phyloP scores from a whole-genome alignment of 2,797 vertebrate species.

The Sus cebifrons region DNA sequence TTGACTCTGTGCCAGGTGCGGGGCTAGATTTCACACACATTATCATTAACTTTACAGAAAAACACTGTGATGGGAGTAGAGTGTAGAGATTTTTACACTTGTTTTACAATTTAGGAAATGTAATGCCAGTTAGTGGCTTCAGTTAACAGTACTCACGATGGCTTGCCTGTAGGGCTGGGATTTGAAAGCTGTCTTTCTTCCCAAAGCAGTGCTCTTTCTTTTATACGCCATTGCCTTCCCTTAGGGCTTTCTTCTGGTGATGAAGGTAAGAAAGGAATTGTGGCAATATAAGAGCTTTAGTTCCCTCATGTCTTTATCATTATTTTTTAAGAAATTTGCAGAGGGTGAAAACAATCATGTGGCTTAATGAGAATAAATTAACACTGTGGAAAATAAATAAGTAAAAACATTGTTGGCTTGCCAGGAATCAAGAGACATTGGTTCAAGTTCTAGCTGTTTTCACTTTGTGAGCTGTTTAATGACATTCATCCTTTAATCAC shows the following conservation, averaged over 20 bases:
- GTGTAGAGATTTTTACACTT: background rate
- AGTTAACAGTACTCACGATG: background rate
- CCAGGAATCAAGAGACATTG: background rate
- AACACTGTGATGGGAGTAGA: background rate
- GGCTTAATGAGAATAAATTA: slow-evolving; percentile 19
- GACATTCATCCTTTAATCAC: background rate
- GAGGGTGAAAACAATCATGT: background rate
- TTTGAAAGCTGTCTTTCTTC: background rate
- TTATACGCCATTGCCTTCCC: background rate
- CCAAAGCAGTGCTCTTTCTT: background rate
- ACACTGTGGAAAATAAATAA: background rate
- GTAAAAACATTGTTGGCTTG: background rate
- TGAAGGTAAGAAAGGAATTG: background rate
- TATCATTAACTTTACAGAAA: slow-evolving; percentile 23
- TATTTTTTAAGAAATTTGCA: slow-evolving; percentile 10
- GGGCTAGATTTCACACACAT: slow-evolving; percentile 2
- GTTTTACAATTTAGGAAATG: background rate
- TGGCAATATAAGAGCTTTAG: no score
- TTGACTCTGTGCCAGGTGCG: background rate
- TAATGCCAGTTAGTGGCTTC: background rate
- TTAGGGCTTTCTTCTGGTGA: background rate
- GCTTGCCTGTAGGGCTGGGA: background rate
- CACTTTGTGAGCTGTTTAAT: background rate
- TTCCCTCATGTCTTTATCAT: background rate
- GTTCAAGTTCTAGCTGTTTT: background rate